A percentile compares a stretch with the other conserved stretches of the same genome.
Evolutionary conservation across 2,797 vertebrate genomes (phyloP).

Genomic region (Betta splendens): DNA sequence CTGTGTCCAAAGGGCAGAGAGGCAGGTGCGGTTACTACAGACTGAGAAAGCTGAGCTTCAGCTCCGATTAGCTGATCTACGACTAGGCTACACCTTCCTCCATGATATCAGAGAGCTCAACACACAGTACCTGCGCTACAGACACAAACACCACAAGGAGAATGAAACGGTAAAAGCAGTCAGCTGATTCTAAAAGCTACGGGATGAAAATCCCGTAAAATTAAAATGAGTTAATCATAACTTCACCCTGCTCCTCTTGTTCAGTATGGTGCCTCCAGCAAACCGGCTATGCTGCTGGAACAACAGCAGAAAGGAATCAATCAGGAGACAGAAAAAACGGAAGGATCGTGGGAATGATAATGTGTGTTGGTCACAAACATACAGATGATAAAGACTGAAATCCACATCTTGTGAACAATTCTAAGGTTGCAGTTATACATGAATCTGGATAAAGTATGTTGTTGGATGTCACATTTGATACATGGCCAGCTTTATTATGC

Average conservation of each 20-base stretch:
- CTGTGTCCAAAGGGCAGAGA: slow-evolving; percentile 56
- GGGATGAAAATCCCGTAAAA: too few species aligned
- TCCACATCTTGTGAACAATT: background rate
- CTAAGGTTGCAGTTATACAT: too few species aligned
- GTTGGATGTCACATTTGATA: background rate
- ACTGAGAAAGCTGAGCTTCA: slow-evolving; percentile 57
- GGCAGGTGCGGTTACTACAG: slow-evolving; percentile 32
- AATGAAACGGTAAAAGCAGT: slow-evolving; percentile 51
- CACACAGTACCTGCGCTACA: slow-evolving; percentile 47
- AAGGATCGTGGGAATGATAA: background rate
- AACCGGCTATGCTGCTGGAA: slow-evolving; percentile 56
- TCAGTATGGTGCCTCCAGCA: slow-evolving; percentile 64
- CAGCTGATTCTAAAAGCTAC: background rate
- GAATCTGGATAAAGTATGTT: background rate
- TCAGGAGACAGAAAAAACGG: background rate
- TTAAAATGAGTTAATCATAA: background rate
- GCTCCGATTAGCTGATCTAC: slow-evolving; percentile 53
- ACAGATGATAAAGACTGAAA: background rate
- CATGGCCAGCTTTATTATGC: background rate
- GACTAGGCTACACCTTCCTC: slow-evolving; percentile 52
- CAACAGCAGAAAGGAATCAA: slow-evolving; percentile 17
- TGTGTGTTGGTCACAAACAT: background rate
- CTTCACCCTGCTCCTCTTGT: background rate
- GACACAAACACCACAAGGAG: slow-evolving; percentile 39
- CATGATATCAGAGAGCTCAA: slow-evolving; percentile 53